Base-by-base conservation (phyloP, 2,888 invertebrate species). In the Dryococelus australis region DNA sequence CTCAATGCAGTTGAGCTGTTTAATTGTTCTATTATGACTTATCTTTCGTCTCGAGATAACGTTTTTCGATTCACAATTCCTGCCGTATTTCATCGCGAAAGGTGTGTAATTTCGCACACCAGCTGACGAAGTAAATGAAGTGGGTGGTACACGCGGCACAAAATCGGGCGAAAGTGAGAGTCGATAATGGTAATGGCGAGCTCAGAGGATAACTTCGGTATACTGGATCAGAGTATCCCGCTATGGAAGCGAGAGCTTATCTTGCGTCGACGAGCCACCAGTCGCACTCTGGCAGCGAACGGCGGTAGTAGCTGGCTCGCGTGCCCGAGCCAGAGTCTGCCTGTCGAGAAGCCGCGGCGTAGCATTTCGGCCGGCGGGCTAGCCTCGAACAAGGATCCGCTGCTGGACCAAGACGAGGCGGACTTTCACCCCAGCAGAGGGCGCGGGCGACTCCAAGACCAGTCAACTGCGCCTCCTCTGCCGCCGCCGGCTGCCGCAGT, bases 181-280 rank as follows among this genome's bases (percentile, higher is more conserved):
- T 84, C 24, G 43, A 28, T 43, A 24, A 51, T 51, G 51, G 13
- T 51, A 51, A 84, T 43, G 43, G 16, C 53, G 43, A 86, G 86
- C 85, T 88, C 88, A 20, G 88, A 88, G 80, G 88, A 89, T 85
- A 88, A 87, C 86, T 20, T 13, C 1, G 86, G 85, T 79, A 13
- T 87, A 16, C 8, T 79, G 53, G 86, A 85, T 85, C 87, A 87
- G 51, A 80, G 43, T 89, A 91, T 96, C 92, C 97, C 97, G 89
- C 96, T 96, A 92, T 97, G 97, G 97, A 97, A 97, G 93, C 95
- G 95, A 91, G 97, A 97, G 93, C 94, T 97, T 92, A 96, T 97
- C 92, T 95, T 96, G 92, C 94, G 96, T 85, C 95, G 96, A 88
- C 94, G 94, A 89, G 94, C 94, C 90, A 90, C 88, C 89, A 91